A percentile compares a stretch with the other conserved stretches of the same genome.
These are phyloP conservation scores for Adela reaumurella DNA, from an alignment of 2,888 invertebrate genomes.

Conservation along the genomic window DNA sequence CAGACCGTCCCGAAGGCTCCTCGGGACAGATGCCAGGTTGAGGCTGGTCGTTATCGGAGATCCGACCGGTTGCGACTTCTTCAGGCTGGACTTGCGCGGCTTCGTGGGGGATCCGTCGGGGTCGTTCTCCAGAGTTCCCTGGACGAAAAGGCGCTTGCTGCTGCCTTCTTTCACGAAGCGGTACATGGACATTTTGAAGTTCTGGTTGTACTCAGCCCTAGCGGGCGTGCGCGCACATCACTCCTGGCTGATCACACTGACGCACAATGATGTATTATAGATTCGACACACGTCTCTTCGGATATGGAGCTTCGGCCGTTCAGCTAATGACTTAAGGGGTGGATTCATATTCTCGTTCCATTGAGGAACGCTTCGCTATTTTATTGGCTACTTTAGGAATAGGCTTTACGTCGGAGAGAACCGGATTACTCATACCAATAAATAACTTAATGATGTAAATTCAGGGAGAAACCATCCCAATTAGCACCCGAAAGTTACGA, in stretches of 20 bases:
- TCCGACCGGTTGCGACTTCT: slow-evolving; percentile 52
- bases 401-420: too few species aligned
- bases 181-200: slow-evolving; percentile 65
- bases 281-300: slow-evolving; percentile 34
- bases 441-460: too few species aligned
- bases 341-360: too few species aligned
- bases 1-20: slow-evolving; percentile 51
- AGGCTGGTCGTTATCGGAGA: slow-evolving; percentile 62
- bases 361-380: too few species aligned
- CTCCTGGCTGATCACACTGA: slow-evolving; percentile 2
- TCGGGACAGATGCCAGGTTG: slow-evolving; percentile 53
- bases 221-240: slow-evolving; percentile 1
- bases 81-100: slow-evolving; percentile 50
- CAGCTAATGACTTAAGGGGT: too few species aligned
- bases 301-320: not conserved
- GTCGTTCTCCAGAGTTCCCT: slow-evolving; percentile 66
- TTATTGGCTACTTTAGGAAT: too few species aligned
- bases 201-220: slow-evolving; percentile 15
- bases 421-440: too few species aligned
- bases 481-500: not conserved
- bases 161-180: slow-evolving; percentile 71
- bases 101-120: slow-evolving; percentile 40
- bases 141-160: slow-evolving; percentile 70
- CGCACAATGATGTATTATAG: slow-evolving; percentile 12
- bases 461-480: not conserved